A percentile compares a stretch with the other conserved stretches of the same genome.
phyloP scores from a whole-genome alignment of 1,140 invertebrate species.

The Zaprionus camerounensis region DNA sequence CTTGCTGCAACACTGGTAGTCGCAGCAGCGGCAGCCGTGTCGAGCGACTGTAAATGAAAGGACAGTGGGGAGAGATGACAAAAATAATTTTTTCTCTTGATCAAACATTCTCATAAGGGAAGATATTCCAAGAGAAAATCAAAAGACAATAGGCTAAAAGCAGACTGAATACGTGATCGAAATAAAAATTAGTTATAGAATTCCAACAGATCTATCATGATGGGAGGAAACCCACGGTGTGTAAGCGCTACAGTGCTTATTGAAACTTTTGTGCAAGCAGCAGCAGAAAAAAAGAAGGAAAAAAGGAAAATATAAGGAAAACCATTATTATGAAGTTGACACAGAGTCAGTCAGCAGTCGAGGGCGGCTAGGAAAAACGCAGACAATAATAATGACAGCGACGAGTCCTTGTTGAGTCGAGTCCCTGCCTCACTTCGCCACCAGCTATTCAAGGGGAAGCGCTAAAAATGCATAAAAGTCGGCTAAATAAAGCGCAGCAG shows the following conservation, averaged over 20 bases:
- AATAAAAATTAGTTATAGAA: neutral
- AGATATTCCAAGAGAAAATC: neutral
- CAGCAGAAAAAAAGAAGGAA: constrained; percentile 34
- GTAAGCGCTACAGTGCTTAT: constrained; percentile 44
- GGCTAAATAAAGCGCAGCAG: constrained; percentile 76
- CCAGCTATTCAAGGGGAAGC: constrained; percentile 63
- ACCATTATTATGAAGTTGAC: constrained; percentile 80
- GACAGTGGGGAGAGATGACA: constrained; percentile 42
- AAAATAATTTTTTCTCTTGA: constrained; percentile 3
- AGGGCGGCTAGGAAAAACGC: constrained; percentile 58
- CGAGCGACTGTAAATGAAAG: constrained; percentile 48
- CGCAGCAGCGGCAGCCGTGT: constrained; percentile 31
- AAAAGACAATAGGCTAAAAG: neutral
- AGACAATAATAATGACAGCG: constrained; percentile 75
- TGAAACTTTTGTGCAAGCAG: constrained; percentile 57
- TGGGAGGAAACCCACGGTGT: constrained; percentile 46
- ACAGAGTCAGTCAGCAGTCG: constrained; percentile 65
- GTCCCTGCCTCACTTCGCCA: constrained; percentile 5
- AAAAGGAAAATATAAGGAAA: constrained; percentile 47
- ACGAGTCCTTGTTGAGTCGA: constrained; percentile 51
- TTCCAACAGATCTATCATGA: neutral
- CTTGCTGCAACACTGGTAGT: constrained; percentile 39
- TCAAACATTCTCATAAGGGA: neutral
- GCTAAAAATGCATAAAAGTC: constrained; percentile 78
- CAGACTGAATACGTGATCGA: neutral